phyloP scores from a whole-genome alignment of 2,113 vertebrate genomes.

The Gracilinanus agilis region DNA sequence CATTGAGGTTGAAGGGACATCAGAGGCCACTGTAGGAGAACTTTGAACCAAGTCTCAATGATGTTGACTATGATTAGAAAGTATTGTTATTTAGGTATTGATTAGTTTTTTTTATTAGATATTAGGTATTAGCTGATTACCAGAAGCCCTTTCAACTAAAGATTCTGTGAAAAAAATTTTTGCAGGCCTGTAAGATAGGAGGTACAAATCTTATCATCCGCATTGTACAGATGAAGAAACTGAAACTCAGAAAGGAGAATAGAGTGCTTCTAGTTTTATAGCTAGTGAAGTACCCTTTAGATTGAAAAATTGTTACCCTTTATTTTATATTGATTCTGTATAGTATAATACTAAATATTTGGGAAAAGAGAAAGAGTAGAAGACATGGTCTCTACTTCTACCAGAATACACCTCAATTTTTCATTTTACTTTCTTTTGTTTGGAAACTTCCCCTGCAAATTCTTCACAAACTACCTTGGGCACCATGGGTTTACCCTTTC shows the following conservation, averaged over 20 bases:
- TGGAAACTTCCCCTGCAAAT: slow-evolving; percentile 12
- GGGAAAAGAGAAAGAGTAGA: background rate
- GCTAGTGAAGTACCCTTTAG: background rate
- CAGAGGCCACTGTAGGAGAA: background rate
- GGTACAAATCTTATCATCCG: background rate
- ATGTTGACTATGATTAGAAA: background rate
- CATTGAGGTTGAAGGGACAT: background rate
- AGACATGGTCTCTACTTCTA: background rate
- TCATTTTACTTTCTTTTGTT: background rate
- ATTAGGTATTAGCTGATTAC: background rate
- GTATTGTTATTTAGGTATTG: background rate
- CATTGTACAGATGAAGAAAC: background rate
- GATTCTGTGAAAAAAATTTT: background rate
- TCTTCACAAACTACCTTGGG: background rate
- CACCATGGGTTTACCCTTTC: background rate
- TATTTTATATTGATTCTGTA: background rate
- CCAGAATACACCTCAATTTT: background rate
- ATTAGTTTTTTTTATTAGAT: background rate
- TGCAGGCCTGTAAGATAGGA: no score
- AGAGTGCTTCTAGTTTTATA: background rate
- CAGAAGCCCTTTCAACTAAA: background rate
- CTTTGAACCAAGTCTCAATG: background rate
- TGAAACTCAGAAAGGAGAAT: background rate
- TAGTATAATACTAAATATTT: background rate
- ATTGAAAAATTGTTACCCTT: background rate